A percentile compares a stretch with the other conserved stretches of the same genome.
Conservation (phyloP, 2,888 invertebrate species). For the Laspeyria flexula region DNA sequence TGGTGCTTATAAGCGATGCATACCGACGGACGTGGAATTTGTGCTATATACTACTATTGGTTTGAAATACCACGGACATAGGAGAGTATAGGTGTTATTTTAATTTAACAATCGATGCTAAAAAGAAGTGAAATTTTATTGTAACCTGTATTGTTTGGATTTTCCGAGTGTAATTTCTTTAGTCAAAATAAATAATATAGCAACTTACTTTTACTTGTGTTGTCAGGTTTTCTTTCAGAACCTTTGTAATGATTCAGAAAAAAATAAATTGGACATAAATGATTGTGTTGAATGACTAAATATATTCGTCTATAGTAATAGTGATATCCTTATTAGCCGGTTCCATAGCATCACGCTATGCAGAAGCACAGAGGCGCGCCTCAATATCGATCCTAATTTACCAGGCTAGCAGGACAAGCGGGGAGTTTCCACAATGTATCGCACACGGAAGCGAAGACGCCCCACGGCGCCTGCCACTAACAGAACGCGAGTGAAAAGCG, state of each 20-base stretch:
- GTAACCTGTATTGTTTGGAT: no score
- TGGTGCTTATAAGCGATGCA: constrained; percentile 7
- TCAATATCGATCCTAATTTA: constrained; percentile 53
- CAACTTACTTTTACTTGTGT: no score
- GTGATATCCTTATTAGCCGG: constrained; percentile 11
- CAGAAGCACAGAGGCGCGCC: constrained; percentile 42
- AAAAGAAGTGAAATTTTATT: no score
- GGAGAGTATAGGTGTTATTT: neutral
- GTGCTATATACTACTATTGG: neutral
- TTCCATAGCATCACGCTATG: constrained; percentile 42
- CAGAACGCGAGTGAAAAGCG: constrained; percentile 52
- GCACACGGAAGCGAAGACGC: constrained; percentile 54
- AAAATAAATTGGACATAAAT: no score
- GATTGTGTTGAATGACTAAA: no score
- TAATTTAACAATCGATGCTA: neutral
- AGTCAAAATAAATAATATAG: no score
- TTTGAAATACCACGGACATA: neutral
- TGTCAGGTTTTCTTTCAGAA: no score
- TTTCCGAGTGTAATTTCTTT: no score
- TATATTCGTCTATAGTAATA: neutral
- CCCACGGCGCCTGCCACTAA: constrained; percentile 67
- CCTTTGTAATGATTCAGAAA: no score
- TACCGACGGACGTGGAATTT: neutral
- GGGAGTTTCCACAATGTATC: constrained; percentile 53
- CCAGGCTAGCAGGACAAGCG: constrained; percentile 56